Conservation (phyloP, 2,888 invertebrate genomes). For the Deroplatys truncata region DNA sequence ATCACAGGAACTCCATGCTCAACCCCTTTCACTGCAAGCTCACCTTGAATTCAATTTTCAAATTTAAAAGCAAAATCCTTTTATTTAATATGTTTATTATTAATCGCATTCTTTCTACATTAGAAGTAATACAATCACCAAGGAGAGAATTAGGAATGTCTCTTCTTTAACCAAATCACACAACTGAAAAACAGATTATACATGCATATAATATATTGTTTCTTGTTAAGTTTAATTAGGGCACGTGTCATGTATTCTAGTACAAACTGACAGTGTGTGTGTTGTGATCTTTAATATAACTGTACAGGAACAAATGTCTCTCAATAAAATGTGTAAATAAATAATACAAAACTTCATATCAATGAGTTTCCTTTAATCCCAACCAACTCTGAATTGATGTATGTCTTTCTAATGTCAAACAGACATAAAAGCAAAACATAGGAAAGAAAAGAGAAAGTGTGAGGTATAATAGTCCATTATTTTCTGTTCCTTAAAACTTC, state of each 20-base stretch:
- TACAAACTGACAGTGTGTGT: not conserved
- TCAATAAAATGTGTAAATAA: not conserved
- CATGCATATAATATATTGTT: not conserved
- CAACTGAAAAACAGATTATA: not conserved
- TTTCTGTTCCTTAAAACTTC: too few species aligned
- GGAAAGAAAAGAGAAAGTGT: too few species aligned
- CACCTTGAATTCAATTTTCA: too few species aligned
- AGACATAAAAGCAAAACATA: too few species aligned
- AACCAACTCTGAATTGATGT: too few species aligned
- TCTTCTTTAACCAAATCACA: not conserved
- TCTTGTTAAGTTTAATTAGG: not conserved
- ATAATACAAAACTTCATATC: not conserved
- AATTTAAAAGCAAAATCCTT: not conserved
- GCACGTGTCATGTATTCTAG: not conserved
- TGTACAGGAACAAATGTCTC: not conserved
- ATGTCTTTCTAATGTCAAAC: too few species aligned
- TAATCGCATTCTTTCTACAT: not conserved
- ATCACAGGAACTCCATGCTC: too few species aligned
- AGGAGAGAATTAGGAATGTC: not conserved
- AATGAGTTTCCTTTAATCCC: too few species aligned
- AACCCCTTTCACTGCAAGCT: too few species aligned
- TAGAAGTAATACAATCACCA: not conserved
- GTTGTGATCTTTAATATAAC: not conserved
- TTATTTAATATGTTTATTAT: not conserved
- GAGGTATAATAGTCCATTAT: too few species aligned